Conservation (phyloP, 2,113 vertebrate species). For the Varanus salvator region DNA sequence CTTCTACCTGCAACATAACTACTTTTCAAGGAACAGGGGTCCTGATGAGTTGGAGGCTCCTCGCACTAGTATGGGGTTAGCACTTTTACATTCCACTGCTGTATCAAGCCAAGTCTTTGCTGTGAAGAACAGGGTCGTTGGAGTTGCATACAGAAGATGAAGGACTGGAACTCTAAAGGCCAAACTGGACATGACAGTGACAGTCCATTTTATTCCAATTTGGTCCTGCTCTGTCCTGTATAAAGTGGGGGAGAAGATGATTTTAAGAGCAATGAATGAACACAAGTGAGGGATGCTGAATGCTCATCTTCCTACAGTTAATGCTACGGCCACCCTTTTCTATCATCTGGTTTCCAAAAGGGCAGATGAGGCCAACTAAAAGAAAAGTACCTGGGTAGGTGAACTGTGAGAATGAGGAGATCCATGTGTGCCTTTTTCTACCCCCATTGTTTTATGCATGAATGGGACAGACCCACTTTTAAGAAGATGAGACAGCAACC, state of each 20-base stretch:
- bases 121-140: too few relatives aligned
- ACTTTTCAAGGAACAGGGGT: too few relatives aligned
- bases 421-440: not conserved
- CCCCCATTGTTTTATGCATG: not conserved
- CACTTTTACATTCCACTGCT: too few relatives aligned
- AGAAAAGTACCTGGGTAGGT: not conserved
- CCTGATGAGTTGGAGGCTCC: too few relatives aligned
- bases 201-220: not conserved
- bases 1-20: too few relatives aligned
- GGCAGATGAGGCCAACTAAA: not conserved
- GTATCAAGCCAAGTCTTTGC: too few relatives aligned
- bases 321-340: not conserved
- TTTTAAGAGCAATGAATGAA: not conserved
- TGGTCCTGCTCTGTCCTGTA: not conserved
- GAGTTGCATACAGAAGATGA: not conserved
- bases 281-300: not conserved
- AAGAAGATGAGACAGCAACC: too few relatives aligned
- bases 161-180: not conserved
- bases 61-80: too few relatives aligned
- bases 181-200: not conserved
- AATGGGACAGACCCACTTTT: not conserved
- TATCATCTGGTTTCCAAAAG: not conserved
- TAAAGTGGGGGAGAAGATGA: not conserved
- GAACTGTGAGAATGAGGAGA: not conserved
- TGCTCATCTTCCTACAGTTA: not conserved